Base-by-base conservation (phyloP, 1,140 invertebrate species). In the Euborellia annulipes region DNA sequence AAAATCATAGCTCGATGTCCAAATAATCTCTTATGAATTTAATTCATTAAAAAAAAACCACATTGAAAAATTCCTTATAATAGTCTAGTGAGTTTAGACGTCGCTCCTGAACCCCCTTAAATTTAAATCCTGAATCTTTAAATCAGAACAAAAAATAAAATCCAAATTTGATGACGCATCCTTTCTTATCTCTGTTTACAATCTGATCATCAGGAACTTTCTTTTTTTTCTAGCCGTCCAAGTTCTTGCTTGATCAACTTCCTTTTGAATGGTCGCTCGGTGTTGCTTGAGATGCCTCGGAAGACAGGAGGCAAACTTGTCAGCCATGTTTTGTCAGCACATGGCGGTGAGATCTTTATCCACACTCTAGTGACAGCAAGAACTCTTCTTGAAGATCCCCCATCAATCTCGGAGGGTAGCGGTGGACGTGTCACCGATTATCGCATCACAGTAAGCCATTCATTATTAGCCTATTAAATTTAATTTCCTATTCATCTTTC, bases 171-270 rank as follows among this genome's bases (percentile, higher is more conserved):
- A 27, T 27, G 23, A 27, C 4, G 11, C 4, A 27, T 6, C 23
- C 23, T 27, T 27, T 27, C 4, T 27, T 6, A 27, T 6, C n/a
- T n/a, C n/a, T 41, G 4, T 27, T 3, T 32, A 19, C 23, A 19
- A 17, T 46, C 4, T 37, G 23, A 27, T 8, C 21, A n/a, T n/a
- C n/a, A n/a, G n/a, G n/a, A n/a, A n/a, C n/a, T n/a, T 49, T 45
- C 45, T 46, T 43, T 47, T 47, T 48, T 46, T 51, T 49, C 23
- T 46, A 78, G 75, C 53, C 71, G 93, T 11, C 93, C 92, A 0
- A 95, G 91, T 1, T 87, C 91, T 0, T 97, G 93, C 65, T 67
- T 98, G 19, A 95, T 94, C 14, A 96, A 96, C 63, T 98, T 98
- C 62, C 67, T 97, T 11, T 68, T 96, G 0, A 91, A 88, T 57